Conservation (phyloP, 2,113 vertebrate species). For the Lonchura striata region DNA sequence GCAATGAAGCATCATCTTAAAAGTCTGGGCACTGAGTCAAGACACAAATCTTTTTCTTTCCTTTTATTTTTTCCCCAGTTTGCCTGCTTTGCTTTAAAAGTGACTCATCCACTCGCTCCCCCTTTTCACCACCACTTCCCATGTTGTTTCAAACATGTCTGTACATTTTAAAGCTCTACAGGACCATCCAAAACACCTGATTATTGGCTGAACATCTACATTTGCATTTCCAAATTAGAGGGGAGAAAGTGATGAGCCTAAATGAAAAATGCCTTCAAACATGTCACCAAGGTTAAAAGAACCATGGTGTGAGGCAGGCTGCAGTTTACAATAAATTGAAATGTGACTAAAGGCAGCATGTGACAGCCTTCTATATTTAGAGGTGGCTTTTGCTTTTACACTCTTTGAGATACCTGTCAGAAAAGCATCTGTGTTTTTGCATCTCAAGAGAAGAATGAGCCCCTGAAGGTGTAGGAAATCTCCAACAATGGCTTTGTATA, state of each 20-base stretch:
- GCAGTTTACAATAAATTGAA: conserved; percentile 58
- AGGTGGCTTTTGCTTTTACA: conserved; percentile 45
- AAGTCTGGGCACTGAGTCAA: conserved; percentile 63
- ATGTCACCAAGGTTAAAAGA: neutral
- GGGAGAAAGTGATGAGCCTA: neutral
- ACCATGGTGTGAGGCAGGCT: neutral
- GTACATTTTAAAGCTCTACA: conserved; percentile 16
- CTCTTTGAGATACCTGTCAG: conserved; percentile 51
- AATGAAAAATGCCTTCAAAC: neutral
- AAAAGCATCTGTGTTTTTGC: conserved; percentile 57
- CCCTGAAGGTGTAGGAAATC: conserved; percentile 56
- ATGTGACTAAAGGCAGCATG: conserved; percentile 63
- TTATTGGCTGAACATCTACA: neutral
- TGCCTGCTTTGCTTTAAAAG: conserved; percentile 53
- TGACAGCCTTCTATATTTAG: conserved; percentile 63
- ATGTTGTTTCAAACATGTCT: conserved; percentile 46
- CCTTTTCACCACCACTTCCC: conserved; percentile 39
- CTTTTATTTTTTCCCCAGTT: neutral
- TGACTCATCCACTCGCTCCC: conserved; percentile 33
- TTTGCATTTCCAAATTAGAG: neutral
- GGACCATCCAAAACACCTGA: neutral
- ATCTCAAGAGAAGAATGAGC: conserved; percentile 53
- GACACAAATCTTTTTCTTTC: conserved; percentile 4
- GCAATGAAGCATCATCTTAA: conserved; percentile 52
- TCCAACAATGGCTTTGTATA: conserved; percentile 20